Conservation (phyloP, 1,140 invertebrate genomes). For the Meloidogyne chitwoodi region DNA sequence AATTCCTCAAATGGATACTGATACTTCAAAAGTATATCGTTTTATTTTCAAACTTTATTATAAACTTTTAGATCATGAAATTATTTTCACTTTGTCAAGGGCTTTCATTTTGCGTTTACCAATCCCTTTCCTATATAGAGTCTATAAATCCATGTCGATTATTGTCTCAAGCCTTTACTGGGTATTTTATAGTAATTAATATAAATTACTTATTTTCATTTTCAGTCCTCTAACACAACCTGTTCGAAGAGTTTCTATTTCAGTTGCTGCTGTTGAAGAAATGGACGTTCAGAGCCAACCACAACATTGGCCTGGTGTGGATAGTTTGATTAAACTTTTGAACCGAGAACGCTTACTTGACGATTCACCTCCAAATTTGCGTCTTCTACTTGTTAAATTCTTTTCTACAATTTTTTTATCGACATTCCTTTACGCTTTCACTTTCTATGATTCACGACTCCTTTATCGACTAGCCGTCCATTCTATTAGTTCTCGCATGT, state of each 20-base stretch:
- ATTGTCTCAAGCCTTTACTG: neutral
- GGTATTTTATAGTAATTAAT: conserved; percentile 15
- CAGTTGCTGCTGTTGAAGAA: neutral
- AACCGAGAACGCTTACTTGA: conserved; percentile 78
- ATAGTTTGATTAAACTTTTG: conserved; percentile 79
- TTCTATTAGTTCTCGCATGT: conserved; percentile 74
- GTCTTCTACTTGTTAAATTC: conserved; percentile 83
- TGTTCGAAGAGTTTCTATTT: conserved; percentile 8
- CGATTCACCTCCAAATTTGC: conserved; percentile 85
- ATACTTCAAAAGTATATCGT: conserved; percentile 31
- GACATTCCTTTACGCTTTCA: conserved; percentile 82
- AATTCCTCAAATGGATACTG: conserved; percentile 45
- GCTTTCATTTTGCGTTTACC: conserved; percentile 93
- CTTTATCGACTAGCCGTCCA: conserved; percentile 81
- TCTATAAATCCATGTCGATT: neutral
- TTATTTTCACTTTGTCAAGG: conserved; percentile 86
- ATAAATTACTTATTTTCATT: neutral
- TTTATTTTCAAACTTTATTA: neutral
- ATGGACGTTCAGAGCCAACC: conserved; percentile 47
- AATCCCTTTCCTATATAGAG: conserved; percentile 86
- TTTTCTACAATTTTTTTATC: conserved; percentile 87
- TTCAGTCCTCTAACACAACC: conserved; percentile 15
- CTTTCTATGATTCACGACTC: conserved; percentile 88
- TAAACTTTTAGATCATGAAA: conserved; percentile 71
- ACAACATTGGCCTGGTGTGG: conserved; percentile 74